These are phyloP conservation scores for Criorhina ranunculi DNA, from an alignment of 2,888 invertebrate species.

Conservation along the genomic window DNA sequence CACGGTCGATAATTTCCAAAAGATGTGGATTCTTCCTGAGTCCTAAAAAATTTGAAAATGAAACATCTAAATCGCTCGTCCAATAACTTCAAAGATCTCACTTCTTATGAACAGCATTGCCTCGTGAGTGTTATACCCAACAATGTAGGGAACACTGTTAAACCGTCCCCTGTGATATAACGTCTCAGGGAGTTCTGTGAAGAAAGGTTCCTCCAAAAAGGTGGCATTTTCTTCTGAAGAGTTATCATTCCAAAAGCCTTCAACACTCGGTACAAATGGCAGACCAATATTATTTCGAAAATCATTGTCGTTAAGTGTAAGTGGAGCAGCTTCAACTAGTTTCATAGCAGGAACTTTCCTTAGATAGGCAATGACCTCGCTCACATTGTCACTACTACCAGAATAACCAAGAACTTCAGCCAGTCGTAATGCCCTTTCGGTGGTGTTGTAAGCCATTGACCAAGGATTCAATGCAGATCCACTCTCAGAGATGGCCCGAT, in stretches of 20 bases:
- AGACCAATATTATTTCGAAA: conserved; percentile 87
- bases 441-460: conserved; percentile 86
- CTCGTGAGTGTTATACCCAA: conserved; percentile 88
- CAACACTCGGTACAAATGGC: conserved; percentile 86
- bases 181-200: conserved; percentile 85
- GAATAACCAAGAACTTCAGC: conserved; percentile 86
- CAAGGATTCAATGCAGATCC: conserved; percentile 87
- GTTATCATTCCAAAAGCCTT: conserved; percentile 84
- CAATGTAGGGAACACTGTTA: conserved; percentile 87
- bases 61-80: background rate
- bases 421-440: conserved; percentile 86
- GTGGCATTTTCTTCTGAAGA: conserved; percentile 80
- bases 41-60: conserved; percentile 82
- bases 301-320: conserved; percentile 85
- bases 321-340: conserved; percentile 86
- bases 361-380: conserved; percentile 86
- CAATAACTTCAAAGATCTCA: conserved; percentile 78
- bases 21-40: conserved; percentile 87
- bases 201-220: conserved; percentile 85
- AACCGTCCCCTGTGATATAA: conserved; percentile 84
- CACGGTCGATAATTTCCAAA: conserved; percentile 86
- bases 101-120: conserved; percentile 88
- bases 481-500: conserved; percentile 87
- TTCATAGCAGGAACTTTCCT: conserved; percentile 87
- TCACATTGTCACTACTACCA: conserved; percentile 86